Percentiles rank a stretch among this genome's conserved stretches.
phyloP scores from a whole-genome alignment of 2,113 vertebrate genomes.

The Oreochromis tanganicae region DNA sequence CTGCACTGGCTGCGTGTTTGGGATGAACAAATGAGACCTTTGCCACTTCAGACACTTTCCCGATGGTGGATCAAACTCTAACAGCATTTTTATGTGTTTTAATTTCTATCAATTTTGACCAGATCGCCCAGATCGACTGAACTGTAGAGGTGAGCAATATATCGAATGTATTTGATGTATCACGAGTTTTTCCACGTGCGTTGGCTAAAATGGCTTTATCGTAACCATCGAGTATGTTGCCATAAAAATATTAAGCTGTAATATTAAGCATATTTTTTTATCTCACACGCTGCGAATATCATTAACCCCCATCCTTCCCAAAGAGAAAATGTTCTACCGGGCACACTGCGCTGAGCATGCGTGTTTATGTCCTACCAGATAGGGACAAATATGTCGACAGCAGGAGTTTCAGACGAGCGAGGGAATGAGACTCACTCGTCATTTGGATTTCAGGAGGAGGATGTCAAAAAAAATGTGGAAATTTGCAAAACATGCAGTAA shows the following conservation, averaged over 20 bases:
- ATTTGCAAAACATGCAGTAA: background rate
- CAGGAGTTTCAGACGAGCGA: background rate
- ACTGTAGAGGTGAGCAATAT: background rate
- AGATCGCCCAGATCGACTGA: accelerated
- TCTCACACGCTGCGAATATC: too few relatives aligned
- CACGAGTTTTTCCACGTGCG: background rate
- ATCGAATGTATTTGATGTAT: background rate
- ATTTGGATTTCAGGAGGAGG: background rate
- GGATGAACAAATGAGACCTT: background rate
- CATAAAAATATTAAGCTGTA: background rate
- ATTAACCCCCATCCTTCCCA: too few relatives aligned
- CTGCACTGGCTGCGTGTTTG: background rate
- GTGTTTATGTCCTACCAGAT: background rate
- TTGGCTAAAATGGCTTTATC: background rate
- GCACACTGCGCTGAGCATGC: background rate
- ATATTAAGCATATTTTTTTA: background rate
- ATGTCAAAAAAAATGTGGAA: background rate
- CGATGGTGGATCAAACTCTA: background rate
- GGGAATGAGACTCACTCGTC: background rate
- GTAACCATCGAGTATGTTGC: background rate
- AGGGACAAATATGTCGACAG: background rate
- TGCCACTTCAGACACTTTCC: background rate
- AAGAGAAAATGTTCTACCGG: background rate
- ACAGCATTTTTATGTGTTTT: background rate
- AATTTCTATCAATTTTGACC: background rate